Evolutionary conservation across 2,797 vertebrate genomes (phyloP), one percentile per base, ranked within the genome.

Genomic region (Melanotaenia boesemani): DNA sequence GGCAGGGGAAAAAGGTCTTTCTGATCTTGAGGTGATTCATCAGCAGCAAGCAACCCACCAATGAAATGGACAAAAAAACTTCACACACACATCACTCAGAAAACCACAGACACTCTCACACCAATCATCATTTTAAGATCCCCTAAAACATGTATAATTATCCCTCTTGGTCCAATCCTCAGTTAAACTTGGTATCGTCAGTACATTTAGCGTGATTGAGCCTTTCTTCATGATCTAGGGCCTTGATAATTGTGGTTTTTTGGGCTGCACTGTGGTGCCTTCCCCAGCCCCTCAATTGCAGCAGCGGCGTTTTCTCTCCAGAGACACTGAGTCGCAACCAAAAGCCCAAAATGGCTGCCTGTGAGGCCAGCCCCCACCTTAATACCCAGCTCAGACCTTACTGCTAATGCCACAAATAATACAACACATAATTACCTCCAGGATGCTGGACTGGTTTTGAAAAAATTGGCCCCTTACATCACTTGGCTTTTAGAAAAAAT

Each of bases 271-370:
- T 76, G 85, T 74, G 79, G 84, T 55, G 26, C 88, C 63, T 82
- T 83, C 87, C 85, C 34, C 81, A 73, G 77, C 63, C 63, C 70
- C 85, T 67, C 50, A 44, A 34, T 67, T 11, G 59, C 74, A 80
- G 64, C 81, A 56, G 79, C 71, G 77, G 70, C 24, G 39, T 59
- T 83, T 87, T 57, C 77, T 86, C 87, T 63, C 89, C 79, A 91
- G 92, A 94, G 94, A 93, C 94, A 83, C 76, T 3, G 30, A 92
- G 93, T 92, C 92, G 85, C 83, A 82, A 92, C 92, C 91, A 91
- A 91, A 92, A 91, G 85, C 89, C 89, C 82, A 65, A 86, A 89
- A 85, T 85, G 82, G 67, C 81, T 55, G 89, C 72, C 36, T 76
- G 66, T 54, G 83, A 79, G 83, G 82, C 77, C 6, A 70, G 54